phyloP scores from a whole-genome alignment of 2,888 invertebrate species.

The Nycteola revayana region DNA sequence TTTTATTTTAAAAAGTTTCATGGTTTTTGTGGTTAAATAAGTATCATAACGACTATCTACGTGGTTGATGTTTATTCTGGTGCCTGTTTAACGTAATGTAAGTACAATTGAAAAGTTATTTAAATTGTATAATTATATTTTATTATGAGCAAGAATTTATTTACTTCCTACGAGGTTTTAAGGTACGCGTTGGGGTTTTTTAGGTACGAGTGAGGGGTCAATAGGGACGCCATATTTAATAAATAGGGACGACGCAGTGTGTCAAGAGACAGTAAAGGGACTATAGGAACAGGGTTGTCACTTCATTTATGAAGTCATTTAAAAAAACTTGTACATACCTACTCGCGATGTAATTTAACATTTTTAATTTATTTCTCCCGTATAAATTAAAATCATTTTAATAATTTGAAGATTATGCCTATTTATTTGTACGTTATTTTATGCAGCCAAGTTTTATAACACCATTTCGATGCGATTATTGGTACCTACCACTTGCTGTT shows the following conservation, averaged over 20 bases:
- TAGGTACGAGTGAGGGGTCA: conserved; percentile 3
- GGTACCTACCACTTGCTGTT: too few relatives aligned
- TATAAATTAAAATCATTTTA: too few relatives aligned
- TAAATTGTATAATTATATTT: neutral
- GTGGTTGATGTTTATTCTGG: conserved; percentile 1
- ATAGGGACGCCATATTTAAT: conserved; percentile 1
- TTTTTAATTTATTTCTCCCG: too few relatives aligned
- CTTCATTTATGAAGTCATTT: neutral
- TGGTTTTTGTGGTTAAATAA: conserved; percentile 1
- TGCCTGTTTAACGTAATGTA: conserved; percentile 1
- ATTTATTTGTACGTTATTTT: too few relatives aligned
- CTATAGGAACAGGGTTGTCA: conserved; percentile 1
- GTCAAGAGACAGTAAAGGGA: conserved; percentile 2
- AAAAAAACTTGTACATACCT: too few relatives aligned
- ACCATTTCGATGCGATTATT: too few relatives aligned
- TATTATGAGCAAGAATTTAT: conserved; percentile 1
- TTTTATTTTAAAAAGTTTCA: neutral
- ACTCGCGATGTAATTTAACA: too few relatives aligned
- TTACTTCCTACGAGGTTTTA: neutral
- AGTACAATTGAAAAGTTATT: neutral
- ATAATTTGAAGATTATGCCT: too few relatives aligned
- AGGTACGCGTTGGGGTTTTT: conserved; percentile 2
- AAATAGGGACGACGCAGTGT: conserved; percentile 3
- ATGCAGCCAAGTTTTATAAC: too few relatives aligned
- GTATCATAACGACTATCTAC: conserved; percentile 3